A percentile compares a stretch with the other conserved stretches of the same genome.
Evolutionary conservation across 2,113 vertebrate genomes (phyloP).

Genomic region (Agelaius phoeniceus): DNA sequence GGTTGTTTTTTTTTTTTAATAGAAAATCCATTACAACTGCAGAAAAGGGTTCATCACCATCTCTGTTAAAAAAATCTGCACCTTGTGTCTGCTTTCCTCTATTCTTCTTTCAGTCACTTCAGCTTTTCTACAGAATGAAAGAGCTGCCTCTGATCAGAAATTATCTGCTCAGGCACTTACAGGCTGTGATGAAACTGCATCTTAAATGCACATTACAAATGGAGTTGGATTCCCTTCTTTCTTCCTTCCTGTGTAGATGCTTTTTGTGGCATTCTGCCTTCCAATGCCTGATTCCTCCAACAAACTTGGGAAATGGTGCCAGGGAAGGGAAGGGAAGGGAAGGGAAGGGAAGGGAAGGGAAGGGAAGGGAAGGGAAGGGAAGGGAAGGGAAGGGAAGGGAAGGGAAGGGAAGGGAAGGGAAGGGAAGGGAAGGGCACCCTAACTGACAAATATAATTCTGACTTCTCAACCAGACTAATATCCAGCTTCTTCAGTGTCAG

Average conservation of each 20-base stretch:
- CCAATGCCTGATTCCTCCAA: neutral
- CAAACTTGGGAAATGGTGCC: neutral
- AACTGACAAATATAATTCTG: neutral
- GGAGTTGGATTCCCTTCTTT: neutral
- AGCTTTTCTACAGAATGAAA: neutral
- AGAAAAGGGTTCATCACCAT: neutral
- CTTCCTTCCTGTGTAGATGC: neutral
- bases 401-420: neutral
- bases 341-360: neutral
- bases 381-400: neutral
- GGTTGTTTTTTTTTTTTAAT: neutral
- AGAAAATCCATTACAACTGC: constrained; percentile 10
- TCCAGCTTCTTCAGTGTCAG: neutral
- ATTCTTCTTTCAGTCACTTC: neutral
- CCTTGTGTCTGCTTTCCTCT: neutral
- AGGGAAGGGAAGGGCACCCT: no score
- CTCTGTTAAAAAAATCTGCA: constrained; percentile 17
- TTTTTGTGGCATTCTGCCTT: neutral
- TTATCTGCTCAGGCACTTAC: neutral
- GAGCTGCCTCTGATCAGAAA: constrained; percentile 31
- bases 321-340: neutral
- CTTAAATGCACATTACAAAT: neutral
- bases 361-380: neutral
- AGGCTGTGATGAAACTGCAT: neutral
- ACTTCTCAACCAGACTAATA: neutral